Base-by-base conservation (phyloP, 1,140 invertebrate genomes). In the Trichoplusia ni region DNA sequence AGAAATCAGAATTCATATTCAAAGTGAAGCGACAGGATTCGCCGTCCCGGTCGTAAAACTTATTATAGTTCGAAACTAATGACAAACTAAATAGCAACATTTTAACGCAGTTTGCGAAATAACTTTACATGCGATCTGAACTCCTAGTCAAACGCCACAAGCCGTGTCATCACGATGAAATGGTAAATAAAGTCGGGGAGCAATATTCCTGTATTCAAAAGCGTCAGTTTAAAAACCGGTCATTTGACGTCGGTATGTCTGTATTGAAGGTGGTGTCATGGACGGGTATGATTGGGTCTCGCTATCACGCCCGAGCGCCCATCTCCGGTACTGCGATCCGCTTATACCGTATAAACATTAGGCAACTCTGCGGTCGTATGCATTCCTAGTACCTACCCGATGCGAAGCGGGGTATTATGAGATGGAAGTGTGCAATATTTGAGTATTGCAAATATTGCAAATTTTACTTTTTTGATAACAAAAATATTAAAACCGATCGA, bases 281-380 rank as follows among this genome's bases (percentile, higher is more conserved):
- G 9, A 18, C 51, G 51, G 35, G 13, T 63, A 42, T 63, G 51
- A 62, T 63, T 63, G 59, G 27, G 33, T n/a, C 11, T 33, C n/a
- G 47, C 37, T 44, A 47, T 67, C 58, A 23, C 21, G 31, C 40
- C 49, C 38, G 51, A 54, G 16, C 38, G 19, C 47, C 58, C 47
- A 67, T 67, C 49, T 67, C 64, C 64, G 56, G 47, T 60, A 61
- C 29, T 38, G 49, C 58, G 49, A 67, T 67, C 49, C 51, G 64
- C 53, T 58, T 65, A 40, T 46, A 51, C 29, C 27, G 40, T 35
- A 29, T 53, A 56, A 54, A 54, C 47, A 64, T 56, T 35, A 38
- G 58, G 14, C 31, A 18, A 21, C 46, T 49, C 35, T 25, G 58
- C 21, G 31, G 58, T 61, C 29, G 5, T 19, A 44, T 25, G 46